Evolutionary conservation across 2,888 invertebrate species (phyloP), one percentile per base, ranked within the genome.

Genomic region (Cancer borealis): DNA sequence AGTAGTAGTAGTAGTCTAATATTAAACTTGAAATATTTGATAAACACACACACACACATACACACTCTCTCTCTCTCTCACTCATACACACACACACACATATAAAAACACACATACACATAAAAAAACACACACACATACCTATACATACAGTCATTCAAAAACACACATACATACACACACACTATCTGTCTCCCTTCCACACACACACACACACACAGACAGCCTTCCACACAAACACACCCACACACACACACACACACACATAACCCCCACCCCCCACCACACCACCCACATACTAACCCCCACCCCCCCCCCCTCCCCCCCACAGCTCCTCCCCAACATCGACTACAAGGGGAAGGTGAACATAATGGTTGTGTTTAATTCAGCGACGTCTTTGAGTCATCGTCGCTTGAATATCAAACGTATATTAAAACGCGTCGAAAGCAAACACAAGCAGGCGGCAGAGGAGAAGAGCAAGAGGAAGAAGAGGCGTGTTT

Each of bases 281-380:
- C 49, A 49, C 49, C 49, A 1, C 49, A 49, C 5, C 49, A 49
- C 10, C 6, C 12, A 6, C 8, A 90, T 54, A 87, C 21, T 49
- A 46, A 88, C 21, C 60, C 39, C 17, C 26, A 0, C 21, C 93
- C 87, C 39, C 66, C 21, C 17, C 66, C 30, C 45, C 95, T 96
- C 96, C 96, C 97, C 97, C 97, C 97, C 98, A 73, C 95, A 95
- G 98, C 96, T 98, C 10, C 97, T 98, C 39, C 97, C 98, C 1
- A 97, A 98, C 96, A 97, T 99, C 95, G 97, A 97, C 12, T 98
- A 98, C 96, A 94, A 92, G 47, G 79, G 92, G 0, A 46, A 66
- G 3, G 94, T 95, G 8, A 93, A 93, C 45, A 21, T 93, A 30
- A 91, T 95, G 94, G 92, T 92, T 45, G 92, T 94, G 12, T 87